phyloP scores from a whole-genome alignment of 1,140 invertebrate genomes.

The Trichonephila clavata region DNA sequence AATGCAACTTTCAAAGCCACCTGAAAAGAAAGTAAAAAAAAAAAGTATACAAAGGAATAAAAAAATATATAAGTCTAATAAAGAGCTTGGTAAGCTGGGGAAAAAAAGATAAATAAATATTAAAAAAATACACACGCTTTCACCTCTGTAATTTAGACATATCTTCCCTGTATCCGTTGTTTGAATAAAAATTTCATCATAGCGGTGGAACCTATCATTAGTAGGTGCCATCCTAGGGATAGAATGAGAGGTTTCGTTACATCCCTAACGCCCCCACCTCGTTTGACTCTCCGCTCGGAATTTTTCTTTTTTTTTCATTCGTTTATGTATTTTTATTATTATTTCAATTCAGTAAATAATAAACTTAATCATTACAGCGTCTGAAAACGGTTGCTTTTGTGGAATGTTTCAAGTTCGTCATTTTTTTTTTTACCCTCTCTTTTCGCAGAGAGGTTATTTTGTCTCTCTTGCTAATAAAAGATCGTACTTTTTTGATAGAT shows the following conservation, averaged over 20 bases:
- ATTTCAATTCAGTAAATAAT: slow-evolving; percentile 6
- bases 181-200: slow-evolving; percentile 22
- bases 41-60: neutral
- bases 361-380: neutral
- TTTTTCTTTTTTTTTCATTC: neutral
- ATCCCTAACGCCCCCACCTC: slow-evolving; percentile 11
- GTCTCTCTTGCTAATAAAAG: no score
- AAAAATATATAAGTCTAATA: neutral
- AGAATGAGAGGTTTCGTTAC: slow-evolving; percentile 6
- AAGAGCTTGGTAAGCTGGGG: neutral
- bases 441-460: neutral
- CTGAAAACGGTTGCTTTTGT: neutral
- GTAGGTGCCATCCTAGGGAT: neutral
- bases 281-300: neutral
- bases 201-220: slow-evolving; percentile 30
- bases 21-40: neutral
- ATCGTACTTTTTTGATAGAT: neutral
- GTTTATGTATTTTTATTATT: neutral
- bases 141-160: slow-evolving; percentile 26
- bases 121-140: neutral
- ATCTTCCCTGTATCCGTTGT: slow-evolving; percentile 46
- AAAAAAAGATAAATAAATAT: neutral
- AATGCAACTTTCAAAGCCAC: neutral
- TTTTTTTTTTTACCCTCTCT: no score
- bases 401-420: neutral